Base-by-base conservation (phyloP, 2,113 vertebrate species). In the Channa argus region DNA sequence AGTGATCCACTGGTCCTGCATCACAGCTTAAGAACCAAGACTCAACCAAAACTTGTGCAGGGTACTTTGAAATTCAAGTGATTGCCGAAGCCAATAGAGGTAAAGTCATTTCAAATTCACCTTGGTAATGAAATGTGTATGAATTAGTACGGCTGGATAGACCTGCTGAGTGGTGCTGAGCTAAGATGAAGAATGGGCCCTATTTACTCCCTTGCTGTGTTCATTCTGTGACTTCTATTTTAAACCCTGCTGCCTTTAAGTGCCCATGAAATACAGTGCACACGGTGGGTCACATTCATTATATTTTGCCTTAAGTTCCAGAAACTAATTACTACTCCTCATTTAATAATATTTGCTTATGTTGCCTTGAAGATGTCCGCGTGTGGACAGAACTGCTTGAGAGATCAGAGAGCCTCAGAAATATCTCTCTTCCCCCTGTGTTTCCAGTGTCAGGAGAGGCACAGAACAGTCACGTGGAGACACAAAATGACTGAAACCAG, bases 1-100 rank as follows among this genome's bases (percentile, higher is more conserved):
- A 85, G 72, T 82, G 89, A 63, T 68, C 87, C 11, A 13, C 2
- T 53, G n/a, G 4, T 14, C 6, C 6, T 7, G 6, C 60, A 36
- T 5, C 3, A 12, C 1, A 13, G 36, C 52, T 5, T 1, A 24
- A 24, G 24, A 24, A 24, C 24, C 24, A 24, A 24, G 24, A 24
- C 12, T 24, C 8, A 46, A 24, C 24, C 24, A 24, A 24, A 24
- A 24, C 24, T 24, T 24, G 24, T 24, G 24, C 24, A 24, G 24
- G 24, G 24, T 1, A 24, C 24, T 24, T 24, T 24, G 24, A 1
- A 24, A 2, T 50, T 39, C 14, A 15, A 12, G 36, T n/a, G 24
- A 24, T 34, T 34, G n/a, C 9, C 12, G 1, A 0, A 24, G 50
- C 6, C 33, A 36, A 2, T 36, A 34, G 34, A 3, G 33, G 1